These are phyloP conservation scores for Lymantria dispar DNA, from an alignment of 2,888 invertebrate genomes.

Conservation along the genomic window DNA sequence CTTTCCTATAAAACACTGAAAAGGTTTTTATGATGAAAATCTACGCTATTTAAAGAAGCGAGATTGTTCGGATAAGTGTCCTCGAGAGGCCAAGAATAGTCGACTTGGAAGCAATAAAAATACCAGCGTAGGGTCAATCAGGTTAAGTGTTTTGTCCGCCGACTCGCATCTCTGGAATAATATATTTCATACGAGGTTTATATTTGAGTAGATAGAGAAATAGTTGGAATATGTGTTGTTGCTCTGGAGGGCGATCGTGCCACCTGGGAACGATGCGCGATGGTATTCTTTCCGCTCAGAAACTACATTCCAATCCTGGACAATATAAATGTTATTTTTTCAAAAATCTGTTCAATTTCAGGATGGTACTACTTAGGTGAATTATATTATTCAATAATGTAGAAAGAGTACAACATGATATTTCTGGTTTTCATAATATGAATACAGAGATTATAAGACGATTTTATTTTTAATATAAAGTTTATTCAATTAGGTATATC, in stretches of 20 bases:
- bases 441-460: too few relatives aligned
- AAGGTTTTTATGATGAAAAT: slow-evolving; percentile 40
- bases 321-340: slow-evolving; percentile 23
- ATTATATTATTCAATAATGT: not conserved
- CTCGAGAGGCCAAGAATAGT: slow-evolving; percentile 44
- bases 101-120: slow-evolving; percentile 64
- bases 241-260: slow-evolving; percentile 5
- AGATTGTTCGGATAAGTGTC: slow-evolving; percentile 44
- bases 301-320: slow-evolving; percentile 28
- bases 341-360: slow-evolving; percentile 23
- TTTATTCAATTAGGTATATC: too few relatives aligned
- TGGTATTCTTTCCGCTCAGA: slow-evolving; percentile 21
- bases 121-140: slow-evolving; percentile 70
- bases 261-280: slow-evolving; percentile 9
- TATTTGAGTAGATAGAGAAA: slow-evolving; percentile 55
- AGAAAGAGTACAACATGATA: not conserved
- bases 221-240: slow-evolving; percentile 48
- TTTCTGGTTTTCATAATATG: too few relatives aligned
- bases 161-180: slow-evolving; percentile 51
- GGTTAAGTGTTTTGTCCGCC: slow-evolving; percentile 68
- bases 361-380: not conserved
- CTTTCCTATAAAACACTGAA: slow-evolving; percentile 32
- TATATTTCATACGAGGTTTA: slow-evolving; percentile 63
- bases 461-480: too few relatives aligned
- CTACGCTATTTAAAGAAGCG: slow-evolving; percentile 34